Evolutionary conservation across 2,113 vertebrate genomes (phyloP).

Genomic region (Epinephelus lanceolatus): DNA sequence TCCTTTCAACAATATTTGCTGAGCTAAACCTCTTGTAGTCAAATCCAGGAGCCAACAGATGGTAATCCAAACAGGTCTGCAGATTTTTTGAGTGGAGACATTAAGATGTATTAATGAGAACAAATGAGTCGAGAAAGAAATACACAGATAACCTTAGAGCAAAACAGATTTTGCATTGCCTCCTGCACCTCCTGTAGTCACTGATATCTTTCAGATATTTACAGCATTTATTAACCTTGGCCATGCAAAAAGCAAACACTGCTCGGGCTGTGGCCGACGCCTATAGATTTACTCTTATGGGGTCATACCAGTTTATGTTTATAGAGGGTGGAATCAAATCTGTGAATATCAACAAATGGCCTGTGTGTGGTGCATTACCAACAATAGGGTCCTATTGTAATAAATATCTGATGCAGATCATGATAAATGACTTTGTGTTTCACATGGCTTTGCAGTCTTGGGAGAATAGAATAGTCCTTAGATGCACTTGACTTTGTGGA

Average conservation of each 20-base stretch:
- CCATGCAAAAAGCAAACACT: conserved; percentile 20
- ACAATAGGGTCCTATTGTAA: conserved; percentile 13
- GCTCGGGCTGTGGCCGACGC: background rate
- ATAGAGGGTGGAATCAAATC: conserved; percentile 29
- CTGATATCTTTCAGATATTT: conserved; percentile 21
- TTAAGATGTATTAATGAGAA: background rate
- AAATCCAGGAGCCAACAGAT: background rate
- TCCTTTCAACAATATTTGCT: background rate
- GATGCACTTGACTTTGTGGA: background rate
- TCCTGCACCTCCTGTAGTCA: background rate
- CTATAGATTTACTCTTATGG: conserved; percentile 23
- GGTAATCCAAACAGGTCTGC: background rate
- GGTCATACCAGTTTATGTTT: conserved; percentile 42
- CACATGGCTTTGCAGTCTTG: background rate
- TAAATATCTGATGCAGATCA: conserved; percentile 3
- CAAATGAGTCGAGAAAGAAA: background rate
- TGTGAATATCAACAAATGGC: conserved; percentile 6
- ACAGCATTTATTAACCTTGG: conserved; percentile 33
- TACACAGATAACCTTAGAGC: background rate
- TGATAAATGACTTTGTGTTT: background rate
- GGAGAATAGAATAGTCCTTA: background rate
- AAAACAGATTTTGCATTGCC: background rate
- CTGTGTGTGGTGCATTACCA: background rate
- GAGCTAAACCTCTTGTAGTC: background rate
- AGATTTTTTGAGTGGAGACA: background rate